Evolutionary conservation across 2,888 invertebrate species (phyloP), one percentile per base, ranked within the genome.

Genomic region (Lithophane leautieri): DNA sequence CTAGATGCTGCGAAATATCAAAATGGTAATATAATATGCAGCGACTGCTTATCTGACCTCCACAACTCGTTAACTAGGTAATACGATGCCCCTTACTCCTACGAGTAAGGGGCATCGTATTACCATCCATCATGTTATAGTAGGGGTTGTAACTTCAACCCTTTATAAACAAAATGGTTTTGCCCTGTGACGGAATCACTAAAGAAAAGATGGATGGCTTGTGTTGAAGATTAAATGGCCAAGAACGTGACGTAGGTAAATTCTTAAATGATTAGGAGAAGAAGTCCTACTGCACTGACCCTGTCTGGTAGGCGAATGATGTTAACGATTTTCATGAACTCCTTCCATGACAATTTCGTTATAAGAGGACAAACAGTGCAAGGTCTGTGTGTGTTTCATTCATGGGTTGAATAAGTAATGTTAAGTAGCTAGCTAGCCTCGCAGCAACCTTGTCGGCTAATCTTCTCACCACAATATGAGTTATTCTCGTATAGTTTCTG

Each of bases 331-430:
- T 70, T 34, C 1, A 40, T 25, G 1, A 34, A n/a, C n/a, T 25
- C 4, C 6, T 44, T 25, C 8, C 47, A 19, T 0, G 25, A 28
- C 6, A 40, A 6, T 28, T n/a, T 50, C 4, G 3, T 3, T 19
- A 16, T 1, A 42, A 11, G 0, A 47, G 54, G 54, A 11, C 25
- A 56, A 40, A 56, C 7, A 54, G 22, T 16, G 34, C 69, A 34
- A 40, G 14, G 69, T 9, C 22, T n/a, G 40, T 40, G 22, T 42
- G 28, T 68, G 28, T 40, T 68, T 68, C 44, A 67, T 44, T 74
- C 74, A 75, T 22, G 14, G 16, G 9, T 22, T 78, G 78, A 75
- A 75, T 75, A 47, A 75, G 40, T 75, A 75, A 75, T 47, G 25
- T n/a, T 56, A 54, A 75, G 54, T 67, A 28, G 78, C 19, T 34